These are phyloP conservation scores for Phaedon cochleariae DNA, from an alignment of 2,888 invertebrate genomes.

Conservation along the genomic window DNA sequence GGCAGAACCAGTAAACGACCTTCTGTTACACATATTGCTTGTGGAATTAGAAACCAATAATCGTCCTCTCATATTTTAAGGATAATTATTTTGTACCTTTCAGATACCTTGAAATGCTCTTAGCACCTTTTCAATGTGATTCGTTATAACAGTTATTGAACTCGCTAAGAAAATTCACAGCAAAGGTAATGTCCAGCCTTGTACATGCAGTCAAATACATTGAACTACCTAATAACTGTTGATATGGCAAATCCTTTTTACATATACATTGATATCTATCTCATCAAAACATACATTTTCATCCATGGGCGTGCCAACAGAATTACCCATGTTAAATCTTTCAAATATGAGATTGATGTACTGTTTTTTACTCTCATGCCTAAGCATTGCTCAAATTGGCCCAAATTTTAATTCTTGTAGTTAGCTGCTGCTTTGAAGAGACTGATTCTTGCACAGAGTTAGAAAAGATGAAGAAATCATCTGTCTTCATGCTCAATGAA, in stretches of 20 bases:
- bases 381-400: too few relatives aligned
- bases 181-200: conserved; percentile 33
- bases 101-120: conserved; percentile 23
- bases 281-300: conserved; percentile 9
- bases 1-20: too few relatives aligned
- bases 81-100: conserved; percentile 21
- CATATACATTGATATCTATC: conserved; percentile 6
- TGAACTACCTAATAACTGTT: conserved; percentile 38
- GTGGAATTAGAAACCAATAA: too few relatives aligned
- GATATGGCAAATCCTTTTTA: conserved; percentile 22
- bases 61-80: too few relatives aligned
- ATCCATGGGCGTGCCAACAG: conserved; percentile 25
- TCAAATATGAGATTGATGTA: conserved; percentile 33
- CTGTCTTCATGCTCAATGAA: conserved; percentile 32
- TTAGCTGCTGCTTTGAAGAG: conserved; percentile 32
- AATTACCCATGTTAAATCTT: conserved; percentile 27
- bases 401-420: conserved; percentile 34
- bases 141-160: conserved; percentile 35
- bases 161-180: conserved; percentile 38
- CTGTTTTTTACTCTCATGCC: conserved; percentile 23
- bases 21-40: too few relatives aligned
- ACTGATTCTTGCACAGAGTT: conserved; percentile 27
- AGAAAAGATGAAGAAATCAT: conserved; percentile 43
- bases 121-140: conserved; percentile 36
- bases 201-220: too few relatives aligned